These are phyloP conservation scores for Cerceris rybyensis DNA, from an alignment of 2,888 invertebrate species.

Conservation along the genomic window DNA sequence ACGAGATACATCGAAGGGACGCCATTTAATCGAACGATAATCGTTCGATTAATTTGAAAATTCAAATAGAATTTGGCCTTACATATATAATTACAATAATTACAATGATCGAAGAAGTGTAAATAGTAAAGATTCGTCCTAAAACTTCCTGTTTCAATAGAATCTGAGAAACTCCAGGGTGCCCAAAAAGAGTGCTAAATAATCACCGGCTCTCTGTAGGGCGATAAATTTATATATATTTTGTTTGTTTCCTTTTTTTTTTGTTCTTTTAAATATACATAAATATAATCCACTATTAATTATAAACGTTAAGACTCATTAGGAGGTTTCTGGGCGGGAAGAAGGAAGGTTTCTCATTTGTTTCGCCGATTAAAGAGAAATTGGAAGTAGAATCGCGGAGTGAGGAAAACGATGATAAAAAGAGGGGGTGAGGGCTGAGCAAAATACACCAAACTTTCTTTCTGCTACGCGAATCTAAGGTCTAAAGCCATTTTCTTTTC, in stretches of 20 bases:
- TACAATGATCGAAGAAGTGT: too few relatives aligned
- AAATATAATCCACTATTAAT: slow-evolving; percentile 76
- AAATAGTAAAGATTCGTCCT: too few relatives aligned
- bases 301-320: slow-evolving; percentile 70
- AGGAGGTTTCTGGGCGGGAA: slow-evolving; percentile 53
- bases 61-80: too few relatives aligned
- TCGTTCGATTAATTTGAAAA: too few relatives aligned
- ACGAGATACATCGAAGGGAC: too few relatives aligned
- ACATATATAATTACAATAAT: too few relatives aligned
- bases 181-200: slow-evolving; percentile 32
- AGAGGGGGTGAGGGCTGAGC: slow-evolving; percentile 23
- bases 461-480: slow-evolving; percentile 74
- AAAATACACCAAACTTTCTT: slow-evolving; percentile 49
- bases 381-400: neutral
- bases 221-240: slow-evolving; percentile 73
- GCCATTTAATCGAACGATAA: too few relatives aligned
- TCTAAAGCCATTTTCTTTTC: slow-evolving; percentile 67
- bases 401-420: neutral
- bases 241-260: slow-evolving; percentile 34
- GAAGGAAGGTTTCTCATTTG: slow-evolving; percentile 38
- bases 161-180: slow-evolving; percentile 3
- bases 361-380: slow-evolving; percentile 12
- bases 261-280: slow-evolving; percentile 72
- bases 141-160: neutral
- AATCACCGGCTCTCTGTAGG: slow-evolving; percentile 51